phyloP scores from a whole-genome alignment of 2,113 vertebrate genomes.

The Suricata suricatta region DNA sequence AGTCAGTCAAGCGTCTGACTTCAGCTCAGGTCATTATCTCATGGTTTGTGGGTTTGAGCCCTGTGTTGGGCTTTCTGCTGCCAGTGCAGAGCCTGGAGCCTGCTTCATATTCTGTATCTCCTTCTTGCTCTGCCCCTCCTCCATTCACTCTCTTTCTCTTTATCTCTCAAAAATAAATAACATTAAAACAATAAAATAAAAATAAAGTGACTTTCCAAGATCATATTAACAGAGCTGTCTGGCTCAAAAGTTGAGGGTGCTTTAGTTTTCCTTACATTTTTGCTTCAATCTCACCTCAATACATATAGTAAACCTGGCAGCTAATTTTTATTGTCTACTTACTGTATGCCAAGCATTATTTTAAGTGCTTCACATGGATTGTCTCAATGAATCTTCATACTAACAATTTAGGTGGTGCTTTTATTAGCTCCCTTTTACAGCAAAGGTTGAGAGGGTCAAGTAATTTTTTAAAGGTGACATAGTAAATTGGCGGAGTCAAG shows the following conservation, averaged over 20 bases:
- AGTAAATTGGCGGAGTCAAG: background rate
- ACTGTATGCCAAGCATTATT: background rate
- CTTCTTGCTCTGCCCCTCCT: too few relatives aligned
- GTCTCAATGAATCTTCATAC: background rate
- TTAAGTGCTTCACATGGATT: background rate
- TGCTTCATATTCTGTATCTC: too few relatives aligned
- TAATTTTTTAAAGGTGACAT: background rate
- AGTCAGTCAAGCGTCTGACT: too few relatives aligned
- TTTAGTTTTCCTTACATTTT: conserved; percentile 53
- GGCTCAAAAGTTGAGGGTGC: background rate
- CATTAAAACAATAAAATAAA: too few relatives aligned
- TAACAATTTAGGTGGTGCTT: conserved; percentile 11
- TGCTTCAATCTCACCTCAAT: background rate
- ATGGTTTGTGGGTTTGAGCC: too few relatives aligned
- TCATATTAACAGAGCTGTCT: conserved; percentile 27
- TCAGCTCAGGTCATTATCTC: too few relatives aligned
- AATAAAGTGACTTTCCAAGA: background rate
- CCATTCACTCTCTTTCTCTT: too few relatives aligned
- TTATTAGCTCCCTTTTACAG: background rate
- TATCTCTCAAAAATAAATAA: too few relatives aligned
- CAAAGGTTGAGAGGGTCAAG: background rate
- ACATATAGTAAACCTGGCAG: background rate
- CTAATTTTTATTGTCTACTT: background rate
- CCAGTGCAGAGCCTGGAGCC: too few relatives aligned
- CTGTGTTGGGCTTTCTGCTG: too few relatives aligned